These are phyloP conservation scores for Monodelphis domestica DNA, from an alignment of 2,797 vertebrate species.

Conservation along the genomic window DNA sequence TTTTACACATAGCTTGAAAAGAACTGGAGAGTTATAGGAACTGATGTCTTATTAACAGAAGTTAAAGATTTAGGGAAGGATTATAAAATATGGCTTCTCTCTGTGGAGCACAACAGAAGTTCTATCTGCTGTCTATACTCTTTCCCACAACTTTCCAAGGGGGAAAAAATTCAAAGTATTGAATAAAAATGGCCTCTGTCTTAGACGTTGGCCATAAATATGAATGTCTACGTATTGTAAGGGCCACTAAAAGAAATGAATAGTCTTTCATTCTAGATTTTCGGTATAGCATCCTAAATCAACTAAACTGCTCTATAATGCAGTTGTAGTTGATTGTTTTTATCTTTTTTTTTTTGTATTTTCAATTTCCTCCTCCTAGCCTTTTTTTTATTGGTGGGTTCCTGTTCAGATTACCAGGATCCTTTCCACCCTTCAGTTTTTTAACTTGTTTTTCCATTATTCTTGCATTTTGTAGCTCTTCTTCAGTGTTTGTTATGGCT, in stretches of 20 bases:
- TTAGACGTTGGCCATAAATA: slow-evolving; percentile 9
- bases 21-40: not conserved
- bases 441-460: slow-evolving; percentile 35
- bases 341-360: slow-evolving; percentile 34
- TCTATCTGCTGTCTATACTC: slow-evolving; percentile 20
- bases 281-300: slow-evolving; percentile 42
- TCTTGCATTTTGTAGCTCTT: slow-evolving; percentile 36
- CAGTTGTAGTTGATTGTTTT: slow-evolving; percentile 25
- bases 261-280: slow-evolving; percentile 7
- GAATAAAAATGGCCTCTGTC: slow-evolving; percentile 6
- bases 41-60: slow-evolving; percentile 27
- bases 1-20: not conserved
- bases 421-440: slow-evolving; percentile 26
- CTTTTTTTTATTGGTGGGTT: slow-evolving; percentile 25
- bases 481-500: slow-evolving; percentile 43
- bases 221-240: slow-evolving; percentile 25
- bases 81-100: slow-evolving; percentile 41
- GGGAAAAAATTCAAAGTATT: slow-evolving; percentile 30
- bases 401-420: slow-evolving; percentile 36
- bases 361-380: slow-evolving; percentile 13
- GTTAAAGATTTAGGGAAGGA: slow-evolving; percentile 12
- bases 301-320: not conserved
- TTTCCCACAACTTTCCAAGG: slow-evolving; percentile 46
- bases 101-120: not conserved
- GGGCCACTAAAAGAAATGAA: slow-evolving; percentile 26